Conservation (phyloP, 1,140 invertebrate genomes). For the Bombus soroeensis region DNA sequence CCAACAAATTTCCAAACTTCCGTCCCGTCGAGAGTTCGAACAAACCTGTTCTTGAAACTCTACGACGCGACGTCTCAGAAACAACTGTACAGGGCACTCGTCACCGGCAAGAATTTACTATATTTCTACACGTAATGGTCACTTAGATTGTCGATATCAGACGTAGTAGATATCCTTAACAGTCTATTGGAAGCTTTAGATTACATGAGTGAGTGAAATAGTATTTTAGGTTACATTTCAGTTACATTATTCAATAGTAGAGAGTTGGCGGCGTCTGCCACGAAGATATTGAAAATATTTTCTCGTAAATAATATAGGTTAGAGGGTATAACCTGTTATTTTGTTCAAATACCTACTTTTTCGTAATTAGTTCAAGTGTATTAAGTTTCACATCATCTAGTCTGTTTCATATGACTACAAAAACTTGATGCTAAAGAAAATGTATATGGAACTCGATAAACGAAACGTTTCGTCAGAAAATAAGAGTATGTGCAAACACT, state of each 20-base stretch:
- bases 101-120: neutral
- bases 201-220: neutral
- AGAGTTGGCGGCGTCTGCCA: neutral
- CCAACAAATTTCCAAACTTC: neutral
- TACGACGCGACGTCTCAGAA: neutral
- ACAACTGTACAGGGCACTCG: slow-evolving; percentile 12
- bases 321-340: too few species aligned
- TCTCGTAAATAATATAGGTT: too few species aligned
- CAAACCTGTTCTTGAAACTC: neutral
- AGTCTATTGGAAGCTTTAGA: neutral
- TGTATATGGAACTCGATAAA: neutral
- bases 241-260: neutral
- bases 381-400: neutral
- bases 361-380: neutral
- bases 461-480: neutral
- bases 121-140: neutral
- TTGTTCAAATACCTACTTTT: too few species aligned
- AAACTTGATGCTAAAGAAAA: neutral
- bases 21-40: too few species aligned
- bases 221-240: neutral
- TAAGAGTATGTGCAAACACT: neutral
- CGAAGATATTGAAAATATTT: too few species aligned
- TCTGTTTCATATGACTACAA: neutral
- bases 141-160: slow-evolving; percentile 1
- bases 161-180: neutral